Evolutionary conservation across 2,113 vertebrate genomes (phyloP).

Genomic region (Jacana jacana): DNA sequence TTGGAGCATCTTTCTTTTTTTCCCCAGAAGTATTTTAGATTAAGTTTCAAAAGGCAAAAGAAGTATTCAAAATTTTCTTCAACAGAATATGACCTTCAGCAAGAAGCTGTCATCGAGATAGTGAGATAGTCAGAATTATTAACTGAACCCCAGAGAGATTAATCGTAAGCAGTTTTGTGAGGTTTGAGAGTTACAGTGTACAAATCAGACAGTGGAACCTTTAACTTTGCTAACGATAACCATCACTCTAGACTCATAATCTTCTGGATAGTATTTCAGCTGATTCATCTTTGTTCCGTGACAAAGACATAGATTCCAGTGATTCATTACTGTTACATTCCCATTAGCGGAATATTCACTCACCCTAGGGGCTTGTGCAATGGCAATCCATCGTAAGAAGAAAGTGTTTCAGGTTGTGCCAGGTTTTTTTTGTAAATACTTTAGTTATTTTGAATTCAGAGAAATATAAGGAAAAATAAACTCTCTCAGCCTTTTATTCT

Average conservation of each 20-base stretch:
- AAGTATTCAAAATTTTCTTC: constrained; percentile 4
- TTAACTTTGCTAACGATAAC: constrained; percentile 41
- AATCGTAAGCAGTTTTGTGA: neutral
- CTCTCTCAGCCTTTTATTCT: neutral
- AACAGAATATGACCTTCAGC: constrained; percentile 31
- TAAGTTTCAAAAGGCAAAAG: neutral
- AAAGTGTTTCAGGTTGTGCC: neutral
- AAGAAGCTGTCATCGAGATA: constrained; percentile 3
- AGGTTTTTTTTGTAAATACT: neutral
- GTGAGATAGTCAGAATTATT: constrained; percentile 19
- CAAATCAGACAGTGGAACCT: constrained; percentile 39
- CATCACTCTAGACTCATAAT: neutral
- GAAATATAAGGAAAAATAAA: neutral
- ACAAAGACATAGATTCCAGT: constrained; percentile 12
- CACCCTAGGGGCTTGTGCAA: neutral
- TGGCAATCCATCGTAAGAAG: neutral
- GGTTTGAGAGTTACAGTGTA: constrained; percentile 3
- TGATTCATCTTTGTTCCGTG: constrained; percentile 51
- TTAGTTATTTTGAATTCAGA: neutral
- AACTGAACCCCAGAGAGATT: constrained; percentile 6
- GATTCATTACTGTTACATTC: constrained; percentile 23
- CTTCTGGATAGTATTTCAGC: constrained; percentile 9
- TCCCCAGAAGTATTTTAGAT: neutral
- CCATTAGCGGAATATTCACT: neutral
- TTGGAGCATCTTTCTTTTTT: neutral